phyloP scores from a whole-genome alignment of 2,113 vertebrate species.

The Danionella cerebrum region DNA sequence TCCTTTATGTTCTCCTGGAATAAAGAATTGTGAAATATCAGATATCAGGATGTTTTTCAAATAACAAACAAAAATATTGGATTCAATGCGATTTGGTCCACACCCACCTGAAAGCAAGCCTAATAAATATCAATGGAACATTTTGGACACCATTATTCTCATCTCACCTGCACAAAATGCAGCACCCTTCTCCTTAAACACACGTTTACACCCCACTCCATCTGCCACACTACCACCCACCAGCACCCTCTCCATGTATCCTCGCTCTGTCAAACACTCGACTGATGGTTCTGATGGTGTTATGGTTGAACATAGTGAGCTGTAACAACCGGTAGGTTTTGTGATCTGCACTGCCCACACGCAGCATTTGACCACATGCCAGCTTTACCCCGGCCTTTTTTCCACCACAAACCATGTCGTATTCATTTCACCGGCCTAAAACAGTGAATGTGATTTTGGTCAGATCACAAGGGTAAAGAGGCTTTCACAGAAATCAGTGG shows the following conservation, averaged over 20 bases:
- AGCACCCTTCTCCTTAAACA: slow-evolving; percentile 16
- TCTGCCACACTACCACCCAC: slow-evolving; percentile 12
- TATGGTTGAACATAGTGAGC: slow-evolving; percentile 28
- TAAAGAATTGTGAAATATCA: no score
- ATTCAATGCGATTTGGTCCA: no score
- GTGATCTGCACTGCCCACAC: neutral
- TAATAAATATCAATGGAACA: no score
- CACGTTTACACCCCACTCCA: slow-evolving; percentile 9
- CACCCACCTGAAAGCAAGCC: no score
- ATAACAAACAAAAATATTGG: no score
- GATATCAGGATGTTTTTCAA: no score
- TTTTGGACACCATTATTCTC: no score
- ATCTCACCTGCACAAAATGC: neutral
- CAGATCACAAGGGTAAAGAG: slow-evolving; percentile 1
- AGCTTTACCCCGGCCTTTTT: neutral
- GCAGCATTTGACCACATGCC: neutral
- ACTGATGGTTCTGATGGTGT: slow-evolving; percentile 12
- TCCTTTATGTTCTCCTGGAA: no score
- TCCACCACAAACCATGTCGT: neutral
- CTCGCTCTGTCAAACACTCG: neutral
- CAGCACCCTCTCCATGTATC: neutral
- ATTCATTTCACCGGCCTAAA: neutral
- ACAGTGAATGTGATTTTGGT: slow-evolving; percentile 12
- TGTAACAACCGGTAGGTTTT: slow-evolving; percentile 1
- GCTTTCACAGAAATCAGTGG: neutral